Conservation (phyloP, 2,113 vertebrate genomes). For the Entosphenus tridentatus region DNA sequence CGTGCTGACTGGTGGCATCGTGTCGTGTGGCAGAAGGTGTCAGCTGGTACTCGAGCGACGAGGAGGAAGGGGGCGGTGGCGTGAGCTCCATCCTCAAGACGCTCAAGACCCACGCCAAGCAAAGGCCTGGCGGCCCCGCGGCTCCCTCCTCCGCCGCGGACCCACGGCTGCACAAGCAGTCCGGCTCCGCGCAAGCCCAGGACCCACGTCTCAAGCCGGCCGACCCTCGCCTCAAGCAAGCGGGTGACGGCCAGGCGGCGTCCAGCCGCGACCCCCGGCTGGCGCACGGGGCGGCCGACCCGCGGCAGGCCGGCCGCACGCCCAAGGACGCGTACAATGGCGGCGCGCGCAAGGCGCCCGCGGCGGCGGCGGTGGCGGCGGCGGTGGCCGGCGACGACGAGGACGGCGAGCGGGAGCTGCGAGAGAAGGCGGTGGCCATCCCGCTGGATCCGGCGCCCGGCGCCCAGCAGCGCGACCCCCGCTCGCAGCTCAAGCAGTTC, state of each 20-base stretch:
- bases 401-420: constrained; percentile 41
- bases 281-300: constrained; percentile 30
- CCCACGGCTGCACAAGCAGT: constrained; percentile 29
- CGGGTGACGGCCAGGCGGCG: not conserved
- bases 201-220: constrained; percentile 15
- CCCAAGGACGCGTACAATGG: constrained; percentile 10
- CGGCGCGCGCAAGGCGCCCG: constrained; percentile 16
- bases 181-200: constrained; percentile 47
- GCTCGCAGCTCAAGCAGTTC: constrained; percentile 60
- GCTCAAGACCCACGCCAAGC: constrained; percentile 54
- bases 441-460: constrained; percentile 48
- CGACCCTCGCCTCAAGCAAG: constrained; percentile 13
- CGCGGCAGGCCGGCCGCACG: constrained; percentile 20
- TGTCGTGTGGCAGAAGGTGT: constrained; percentile 41
- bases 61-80: constrained; percentile 60
- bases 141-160: constrained; percentile 23
- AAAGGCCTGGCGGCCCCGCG: constrained; percentile 9
- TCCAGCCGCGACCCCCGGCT: constrained; percentile 9
- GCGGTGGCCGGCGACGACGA: constrained; percentile 32
- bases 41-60: constrained; percentile 89
- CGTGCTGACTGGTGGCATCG: too few relatives aligned
- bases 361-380: constrained; percentile 24
- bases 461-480: constrained; percentile 41
- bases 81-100: constrained; percentile 74
- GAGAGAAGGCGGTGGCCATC: constrained; percentile 52